A percentile compares a stretch with the other conserved stretches of the same genome.
Conservation (phyloP, 2,797 vertebrate species). For the Tauraco hartlaubi region DNA sequence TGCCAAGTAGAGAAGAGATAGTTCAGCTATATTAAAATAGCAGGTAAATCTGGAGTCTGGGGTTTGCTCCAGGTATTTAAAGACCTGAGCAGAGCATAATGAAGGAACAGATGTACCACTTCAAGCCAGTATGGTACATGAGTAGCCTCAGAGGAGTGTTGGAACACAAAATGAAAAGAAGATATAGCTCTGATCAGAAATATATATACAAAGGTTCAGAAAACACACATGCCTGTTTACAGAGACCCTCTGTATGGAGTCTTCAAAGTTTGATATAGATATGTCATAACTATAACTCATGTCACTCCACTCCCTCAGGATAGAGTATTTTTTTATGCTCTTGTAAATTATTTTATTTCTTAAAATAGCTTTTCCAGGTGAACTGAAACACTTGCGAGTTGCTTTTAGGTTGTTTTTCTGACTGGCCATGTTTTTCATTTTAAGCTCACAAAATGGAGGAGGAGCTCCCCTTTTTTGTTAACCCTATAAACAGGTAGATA, state of each 20-base stretch:
- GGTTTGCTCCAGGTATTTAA: slow-evolving; percentile 69
- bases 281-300: not conserved
- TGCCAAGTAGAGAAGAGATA: slow-evolving; percentile 22
- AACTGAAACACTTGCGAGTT: not conserved
- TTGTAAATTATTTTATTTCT: not conserved
- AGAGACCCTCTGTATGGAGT: not conserved
- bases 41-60: slow-evolving; percentile 69
- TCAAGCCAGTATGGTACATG: slow-evolving; percentile 42
- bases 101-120: slow-evolving; percentile 64
- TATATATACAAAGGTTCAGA: not conserved
- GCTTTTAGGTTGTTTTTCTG: not conserved
- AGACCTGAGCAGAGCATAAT: slow-evolving; percentile 54
- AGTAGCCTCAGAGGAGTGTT: slow-evolving; percentile 48
- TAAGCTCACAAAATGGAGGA: not conserved
- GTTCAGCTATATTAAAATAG: slow-evolving; percentile 53
- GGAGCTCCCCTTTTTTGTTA: not conserved
- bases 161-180: slow-evolving; percentile 21
- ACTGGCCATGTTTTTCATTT: not conserved
- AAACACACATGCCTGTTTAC: not conserved
- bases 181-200: not conserved
- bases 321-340: not conserved
- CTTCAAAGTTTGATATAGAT: not conserved
- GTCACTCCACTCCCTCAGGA: not conserved
- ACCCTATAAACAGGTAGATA: not conserved
- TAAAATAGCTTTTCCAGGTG: slow-evolving; percentile 1